Evolutionary conservation across 2,888 invertebrate species (phyloP).

Genomic region (Zaprionus lineosus): DNA sequence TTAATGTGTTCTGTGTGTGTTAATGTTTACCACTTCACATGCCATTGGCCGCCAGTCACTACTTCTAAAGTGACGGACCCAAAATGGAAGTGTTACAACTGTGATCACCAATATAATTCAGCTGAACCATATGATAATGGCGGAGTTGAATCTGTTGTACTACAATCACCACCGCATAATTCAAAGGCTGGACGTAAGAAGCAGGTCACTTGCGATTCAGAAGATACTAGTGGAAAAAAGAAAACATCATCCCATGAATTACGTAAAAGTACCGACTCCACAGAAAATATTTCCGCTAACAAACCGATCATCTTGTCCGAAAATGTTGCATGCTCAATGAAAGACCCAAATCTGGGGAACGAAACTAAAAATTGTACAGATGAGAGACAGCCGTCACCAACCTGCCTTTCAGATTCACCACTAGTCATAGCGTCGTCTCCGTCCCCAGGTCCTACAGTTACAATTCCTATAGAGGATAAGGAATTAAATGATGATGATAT

Average conservation of each 20-base stretch:
- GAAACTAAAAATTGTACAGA: neutral
- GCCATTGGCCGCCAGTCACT: slow-evolving; percentile 88
- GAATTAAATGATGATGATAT: neutral
- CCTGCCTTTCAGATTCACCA: neutral
- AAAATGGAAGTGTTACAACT: slow-evolving; percentile 89
- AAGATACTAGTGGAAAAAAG: slow-evolving; percentile 1
- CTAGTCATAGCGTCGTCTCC: neutral
- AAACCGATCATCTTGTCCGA: neutral
- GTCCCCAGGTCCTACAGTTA: neutral
- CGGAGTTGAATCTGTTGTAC: neutral
- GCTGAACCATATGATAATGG: neutral
- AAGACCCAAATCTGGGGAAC: neutral
- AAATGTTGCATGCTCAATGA: neutral
- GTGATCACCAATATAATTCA: slow-evolving; percentile 70
- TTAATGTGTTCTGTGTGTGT: slow-evolving; percentile 92
- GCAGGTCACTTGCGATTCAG: slow-evolving; percentile 39
- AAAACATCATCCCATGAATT: neutral
- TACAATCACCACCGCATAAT: slow-evolving; percentile 27
- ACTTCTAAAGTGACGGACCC: slow-evolving; percentile 83
- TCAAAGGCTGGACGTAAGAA: slow-evolving; percentile 55
- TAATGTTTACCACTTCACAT: slow-evolving; percentile 91
- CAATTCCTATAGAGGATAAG: neutral
- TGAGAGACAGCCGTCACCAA: neutral
- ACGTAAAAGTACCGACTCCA: too few species aligned
- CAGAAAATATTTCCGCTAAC: neutral